Conservation (phyloP, 1,140 invertebrate genomes). For the Conus betulinus region DNA sequence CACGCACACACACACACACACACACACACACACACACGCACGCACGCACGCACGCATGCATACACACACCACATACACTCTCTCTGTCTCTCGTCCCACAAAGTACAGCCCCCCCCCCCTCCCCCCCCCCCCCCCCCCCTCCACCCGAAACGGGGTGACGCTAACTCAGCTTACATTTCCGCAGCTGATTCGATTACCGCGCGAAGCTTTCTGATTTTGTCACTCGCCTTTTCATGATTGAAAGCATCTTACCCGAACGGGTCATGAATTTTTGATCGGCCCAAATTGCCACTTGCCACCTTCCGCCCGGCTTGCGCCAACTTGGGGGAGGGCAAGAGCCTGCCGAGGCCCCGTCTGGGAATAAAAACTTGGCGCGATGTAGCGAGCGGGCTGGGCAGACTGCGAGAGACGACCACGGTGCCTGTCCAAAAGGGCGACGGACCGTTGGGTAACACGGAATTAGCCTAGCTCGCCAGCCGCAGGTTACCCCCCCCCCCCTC, state of each 20-base stretch:
- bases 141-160: too few relatives aligned
- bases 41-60: too few relatives aligned
- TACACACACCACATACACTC: too few relatives aligned
- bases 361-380: neutral
- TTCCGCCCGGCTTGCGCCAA: constrained; percentile 29
- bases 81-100: too few relatives aligned
- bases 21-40: too few relatives aligned
- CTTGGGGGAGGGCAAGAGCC: neutral
- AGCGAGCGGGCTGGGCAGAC: neutral
- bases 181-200: constrained; percentile 4
- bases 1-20: too few relatives aligned
- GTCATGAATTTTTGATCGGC: constrained; percentile 35
- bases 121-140: too few relatives aligned
- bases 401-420: too few relatives aligned
- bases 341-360: neutral
- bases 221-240: constrained; percentile 30
- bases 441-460: constrained; percentile 10
- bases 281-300: constrained; percentile 36
- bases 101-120: too few relatives aligned
- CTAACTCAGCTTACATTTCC: neutral
- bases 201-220: constrained; percentile 25
- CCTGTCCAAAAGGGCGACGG: neutral
- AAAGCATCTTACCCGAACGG: constrained; percentile 24
- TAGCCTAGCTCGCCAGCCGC: too few relatives aligned
- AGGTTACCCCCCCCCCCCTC: too few relatives aligned